Base-by-base conservation (phyloP, 2,113 vertebrate species). In the Rhea americana region DNA sequence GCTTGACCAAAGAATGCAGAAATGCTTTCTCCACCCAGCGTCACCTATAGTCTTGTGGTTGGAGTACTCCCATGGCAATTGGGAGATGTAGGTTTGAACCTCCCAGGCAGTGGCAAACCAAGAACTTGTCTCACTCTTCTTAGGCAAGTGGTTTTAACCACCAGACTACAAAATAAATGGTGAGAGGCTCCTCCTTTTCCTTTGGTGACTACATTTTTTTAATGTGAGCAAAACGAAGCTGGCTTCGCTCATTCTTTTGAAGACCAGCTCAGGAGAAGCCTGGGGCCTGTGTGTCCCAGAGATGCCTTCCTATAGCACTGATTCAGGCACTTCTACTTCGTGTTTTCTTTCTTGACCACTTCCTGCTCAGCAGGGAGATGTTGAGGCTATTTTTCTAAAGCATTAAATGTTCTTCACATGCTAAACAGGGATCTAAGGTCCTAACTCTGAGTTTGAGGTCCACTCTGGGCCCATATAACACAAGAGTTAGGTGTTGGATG, bases 11-110 rank as follows among this genome's bases (percentile, higher is more conserved):
- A 53, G 95, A 96, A 96, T 96, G 93, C 53, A 95, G 95, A 82
- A 96, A 79, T 21, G 77, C 35, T 87, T 92, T 93, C 94, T 94
- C 96, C 94, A 96, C 91, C 92, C 93, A 93, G 95, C 83, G 62
- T 96, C 93, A 96, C 93, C 96, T 95, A 84, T 78, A 93, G 83
- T 95, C 74, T 79, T 96, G 95, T 89, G 95, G 95, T 62, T 79
- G 74, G 84, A 81, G 92, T 96, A 93, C 91, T 96, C 96, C 95
- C 93, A 87, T 96, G 58, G n/a, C 92, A 96, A 93, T 91, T 90
- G 95, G 67, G 91, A 96, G 90, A 94, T 0, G 0, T 47, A 89
- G 93, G 92, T 92, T 94, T 95, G 84, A 96, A 94, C 91, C 91
- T 95, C 93, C 89, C 74, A 91, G 95, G 81, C 89, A 96, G 48